phyloP scores from a whole-genome alignment of 2,888 invertebrate genomes.

The Pristionchus maxplancki region DNA sequence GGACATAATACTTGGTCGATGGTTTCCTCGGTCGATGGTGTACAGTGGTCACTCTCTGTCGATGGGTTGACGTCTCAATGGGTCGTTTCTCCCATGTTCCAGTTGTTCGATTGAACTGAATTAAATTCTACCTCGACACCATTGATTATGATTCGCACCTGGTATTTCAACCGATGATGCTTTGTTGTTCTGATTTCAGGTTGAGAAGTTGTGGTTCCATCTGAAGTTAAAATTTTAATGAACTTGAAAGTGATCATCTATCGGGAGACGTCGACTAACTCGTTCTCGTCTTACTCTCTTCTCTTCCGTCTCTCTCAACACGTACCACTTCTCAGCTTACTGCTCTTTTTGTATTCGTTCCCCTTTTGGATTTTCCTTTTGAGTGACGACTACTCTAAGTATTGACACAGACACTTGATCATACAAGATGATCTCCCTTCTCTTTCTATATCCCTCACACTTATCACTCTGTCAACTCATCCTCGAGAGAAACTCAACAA shows the following conservation, averaged over 20 bases:
- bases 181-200: slow-evolving; percentile 5
- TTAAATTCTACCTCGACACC: not conserved
- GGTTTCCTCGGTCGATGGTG: slow-evolving; percentile 43
- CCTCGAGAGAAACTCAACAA: not conserved
- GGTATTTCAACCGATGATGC: slow-evolving; percentile 43
- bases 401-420: not conserved
- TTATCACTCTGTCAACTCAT: not conserved
- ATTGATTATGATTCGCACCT: not conserved
- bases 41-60: not conserved
- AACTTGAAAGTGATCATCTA: not conserved
- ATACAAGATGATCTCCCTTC: not conserved
- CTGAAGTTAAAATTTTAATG: not conserved
- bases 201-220: not conserved
- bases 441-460: not conserved
- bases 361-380: not conserved
- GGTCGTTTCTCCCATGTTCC: slow-evolving; percentile 25
- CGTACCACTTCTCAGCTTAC: not conserved
- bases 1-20: slow-evolving; percentile 1
- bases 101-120: slow-evolving; percentile 50
- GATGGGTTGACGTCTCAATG: not conserved
- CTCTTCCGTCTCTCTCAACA: not conserved
- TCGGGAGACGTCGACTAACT: not conserved
- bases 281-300: not conserved
- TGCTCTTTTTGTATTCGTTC: not conserved
- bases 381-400: not conserved